These are phyloP conservation scores for Jacana jacana DNA, from an alignment of 2,113 vertebrate species.

Conservation along the genomic window DNA sequence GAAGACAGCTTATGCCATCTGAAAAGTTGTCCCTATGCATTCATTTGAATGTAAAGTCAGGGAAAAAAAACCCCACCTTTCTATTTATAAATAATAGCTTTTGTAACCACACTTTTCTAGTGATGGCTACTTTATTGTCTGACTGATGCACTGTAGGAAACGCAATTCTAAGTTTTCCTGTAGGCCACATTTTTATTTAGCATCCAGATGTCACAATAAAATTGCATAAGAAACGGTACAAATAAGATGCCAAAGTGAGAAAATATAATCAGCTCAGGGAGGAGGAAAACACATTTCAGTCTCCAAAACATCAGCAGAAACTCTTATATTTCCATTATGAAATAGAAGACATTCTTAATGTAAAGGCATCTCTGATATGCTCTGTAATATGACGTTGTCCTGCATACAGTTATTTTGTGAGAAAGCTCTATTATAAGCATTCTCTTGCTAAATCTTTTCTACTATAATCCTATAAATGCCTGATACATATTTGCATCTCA, in stretches of 20 bases:
- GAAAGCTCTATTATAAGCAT: neutral
- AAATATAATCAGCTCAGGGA: slow-evolving; percentile 46
- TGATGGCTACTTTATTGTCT: slow-evolving; percentile 45
- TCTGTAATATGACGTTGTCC: slow-evolving; percentile 2
- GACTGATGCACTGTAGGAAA: slow-evolving; percentile 30
- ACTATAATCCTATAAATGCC: neutral
- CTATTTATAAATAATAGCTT: neutral
- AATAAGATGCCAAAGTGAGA: slow-evolving; percentile 43
- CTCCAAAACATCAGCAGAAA: slow-evolving; percentile 43
- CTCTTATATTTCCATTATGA: slow-evolving; percentile 27
- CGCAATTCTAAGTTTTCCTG: slow-evolving; percentile 21
- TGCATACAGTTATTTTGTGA: neutral
- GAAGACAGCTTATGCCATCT: neutral
- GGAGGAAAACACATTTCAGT: slow-evolving; percentile 30
- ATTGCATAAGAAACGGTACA: neutral
- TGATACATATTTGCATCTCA: neutral
- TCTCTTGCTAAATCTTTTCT: neutral
- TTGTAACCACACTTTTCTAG: slow-evolving; percentile 31
- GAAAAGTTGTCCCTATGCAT: neutral
- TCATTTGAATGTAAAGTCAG: neutral
- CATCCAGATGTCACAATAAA: slow-evolving; percentile 49
- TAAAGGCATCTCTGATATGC: neutral
- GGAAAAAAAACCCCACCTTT: neutral
- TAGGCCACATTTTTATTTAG: slow-evolving; percentile 49
- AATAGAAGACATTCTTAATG: slow-evolving; percentile 29